Evolutionary conservation across 2,888 invertebrate species (phyloP).

Genomic region (Patella depressa): DNA sequence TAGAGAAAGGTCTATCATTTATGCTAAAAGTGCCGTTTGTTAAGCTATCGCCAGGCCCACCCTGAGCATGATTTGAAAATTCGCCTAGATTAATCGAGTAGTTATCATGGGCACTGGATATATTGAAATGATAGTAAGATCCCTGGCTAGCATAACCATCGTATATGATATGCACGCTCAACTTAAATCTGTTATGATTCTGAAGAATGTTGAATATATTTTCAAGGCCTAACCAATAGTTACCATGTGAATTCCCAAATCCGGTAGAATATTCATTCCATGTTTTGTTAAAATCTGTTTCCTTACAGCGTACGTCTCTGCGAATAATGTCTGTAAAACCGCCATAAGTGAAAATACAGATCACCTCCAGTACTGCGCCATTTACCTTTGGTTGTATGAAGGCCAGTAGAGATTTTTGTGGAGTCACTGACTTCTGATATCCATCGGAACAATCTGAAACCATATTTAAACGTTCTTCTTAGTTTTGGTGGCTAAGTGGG

Average conservation of each 20-base stretch:
- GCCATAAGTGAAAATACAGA: neutral
- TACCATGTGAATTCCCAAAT: neutral
- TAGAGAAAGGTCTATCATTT: neutral
- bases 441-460: slow-evolving; percentile 3
- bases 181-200: too few relatives aligned
- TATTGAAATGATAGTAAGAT: too few relatives aligned
- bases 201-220: neutral
- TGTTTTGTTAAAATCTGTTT: neutral
- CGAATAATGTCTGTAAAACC: neutral
- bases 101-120: too few relatives aligned
- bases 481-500: too few relatives aligned
- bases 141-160: too few relatives aligned
- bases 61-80: too few relatives aligned
- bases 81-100: too few relatives aligned
- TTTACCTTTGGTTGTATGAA: neutral
- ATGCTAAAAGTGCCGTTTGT: neutral
- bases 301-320: neutral
- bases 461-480: neutral
- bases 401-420: neutral
- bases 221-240: neutral
- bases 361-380: neutral
- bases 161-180: too few relatives aligned
- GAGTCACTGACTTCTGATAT: neutral
- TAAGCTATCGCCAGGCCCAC: neutral
- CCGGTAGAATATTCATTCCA: neutral